phyloP scores from a whole-genome alignment of 2,797 vertebrate species.

The Peromyscus nudipes region DNA sequence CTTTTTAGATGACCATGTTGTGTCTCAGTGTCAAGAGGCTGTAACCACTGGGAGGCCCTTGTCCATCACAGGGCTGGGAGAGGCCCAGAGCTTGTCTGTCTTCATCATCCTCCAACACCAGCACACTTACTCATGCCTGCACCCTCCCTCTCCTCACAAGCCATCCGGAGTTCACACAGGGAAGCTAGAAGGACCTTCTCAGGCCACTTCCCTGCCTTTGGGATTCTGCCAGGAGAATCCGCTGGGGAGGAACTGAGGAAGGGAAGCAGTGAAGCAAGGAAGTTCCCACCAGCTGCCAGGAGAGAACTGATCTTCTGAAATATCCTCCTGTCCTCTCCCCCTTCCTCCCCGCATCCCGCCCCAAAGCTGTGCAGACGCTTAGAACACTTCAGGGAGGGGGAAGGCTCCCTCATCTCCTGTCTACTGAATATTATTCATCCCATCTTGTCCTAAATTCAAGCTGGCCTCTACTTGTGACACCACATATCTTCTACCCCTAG shows the following conservation, averaged over 20 bases:
- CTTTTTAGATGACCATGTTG: neutral
- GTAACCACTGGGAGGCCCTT: neutral
- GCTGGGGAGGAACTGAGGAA: neutral
- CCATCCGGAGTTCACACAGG: neutral
- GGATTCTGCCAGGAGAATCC: slow-evolving; percentile 10
- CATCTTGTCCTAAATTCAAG: neutral
- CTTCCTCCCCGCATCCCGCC: accelerated
- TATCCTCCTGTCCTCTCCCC: neutral
- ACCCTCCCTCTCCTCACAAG: neutral
- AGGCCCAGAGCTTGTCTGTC: neutral
- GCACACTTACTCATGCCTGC: too few relatives aligned
- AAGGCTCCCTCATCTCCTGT: neutral
- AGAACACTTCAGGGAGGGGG: neutral
- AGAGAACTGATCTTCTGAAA: slow-evolving; percentile 15
- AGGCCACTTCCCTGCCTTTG: slow-evolving; percentile 48
- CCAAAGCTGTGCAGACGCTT: neutral
- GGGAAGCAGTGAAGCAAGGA: slow-evolving; percentile 50
- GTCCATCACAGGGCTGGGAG: neutral
- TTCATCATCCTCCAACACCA: neutral
- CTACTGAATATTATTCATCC: neutral
- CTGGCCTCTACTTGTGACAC: neutral
- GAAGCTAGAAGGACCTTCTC: slow-evolving; percentile 12
- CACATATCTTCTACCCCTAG: too few relatives aligned
- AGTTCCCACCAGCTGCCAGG: neutral
- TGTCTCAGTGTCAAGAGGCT: neutral